Percentiles rank a stretch among this genome's conserved stretches.
Conservation (phyloP, 2,113 vertebrate genomes). For the Gobio gobio region DNA sequence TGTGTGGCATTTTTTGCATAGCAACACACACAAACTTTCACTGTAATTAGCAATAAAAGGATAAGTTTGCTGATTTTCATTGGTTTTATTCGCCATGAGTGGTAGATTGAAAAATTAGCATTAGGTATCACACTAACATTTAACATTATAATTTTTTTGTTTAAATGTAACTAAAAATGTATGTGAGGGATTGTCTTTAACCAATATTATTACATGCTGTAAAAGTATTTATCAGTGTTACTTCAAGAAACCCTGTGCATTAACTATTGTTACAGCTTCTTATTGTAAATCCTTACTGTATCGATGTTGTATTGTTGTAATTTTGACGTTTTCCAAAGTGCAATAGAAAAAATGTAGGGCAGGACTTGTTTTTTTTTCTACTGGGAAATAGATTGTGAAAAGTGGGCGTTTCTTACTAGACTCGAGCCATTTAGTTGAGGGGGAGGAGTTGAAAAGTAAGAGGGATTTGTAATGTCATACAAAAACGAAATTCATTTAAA, state of each 20-base stretch:
- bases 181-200: too few relatives aligned
- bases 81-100: too few relatives aligned
- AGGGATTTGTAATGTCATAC: neutral
- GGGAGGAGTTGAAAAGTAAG: neutral
- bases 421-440: neutral
- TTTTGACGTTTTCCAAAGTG: neutral
- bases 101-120: too few relatives aligned
- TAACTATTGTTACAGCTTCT: too few relatives aligned
- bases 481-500: neutral
- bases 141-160: too few relatives aligned
- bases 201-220: too few relatives aligned
- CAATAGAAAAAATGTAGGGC: neutral
- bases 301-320: too few relatives aligned
- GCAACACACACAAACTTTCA: neutral
- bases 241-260: too few relatives aligned
- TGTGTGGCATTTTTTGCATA: slow-evolving; percentile 16
- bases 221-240: too few relatives aligned
- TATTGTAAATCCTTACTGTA: too few relatives aligned
- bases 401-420: neutral
- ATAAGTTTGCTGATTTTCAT: neutral
- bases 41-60: neutral
- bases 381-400: neutral
- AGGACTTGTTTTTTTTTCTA: neutral
- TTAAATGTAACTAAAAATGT: too few relatives aligned
- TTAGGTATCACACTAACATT: too few relatives aligned